phyloP scores from a whole-genome alignment of 64 coral and sea anemone genomes.

The Pocillopora verrucosa region DNA sequence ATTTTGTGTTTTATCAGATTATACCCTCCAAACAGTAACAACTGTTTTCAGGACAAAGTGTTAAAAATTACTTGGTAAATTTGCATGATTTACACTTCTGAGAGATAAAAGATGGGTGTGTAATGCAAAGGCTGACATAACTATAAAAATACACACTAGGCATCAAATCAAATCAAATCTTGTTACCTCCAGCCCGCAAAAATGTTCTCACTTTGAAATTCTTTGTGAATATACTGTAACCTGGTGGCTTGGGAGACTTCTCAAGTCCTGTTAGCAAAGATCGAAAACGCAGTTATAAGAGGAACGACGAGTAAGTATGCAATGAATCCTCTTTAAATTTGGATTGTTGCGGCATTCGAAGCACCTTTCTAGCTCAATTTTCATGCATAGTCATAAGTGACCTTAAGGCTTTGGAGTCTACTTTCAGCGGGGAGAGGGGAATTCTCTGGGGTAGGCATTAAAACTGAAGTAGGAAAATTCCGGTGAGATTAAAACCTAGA shows the following conservation, averaged over 20 bases:
- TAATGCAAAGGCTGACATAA: not conserved
- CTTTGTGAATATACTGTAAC: conserved; percentile 37
- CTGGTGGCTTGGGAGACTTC: conserved; percentile 45
- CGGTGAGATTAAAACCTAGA: no score
- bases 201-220: conserved; percentile 47
- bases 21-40: no score
- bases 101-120: not conserved
- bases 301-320: no score
- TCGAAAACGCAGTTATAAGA: no score
- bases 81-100: not conserved
- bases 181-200: conserved; percentile 50
- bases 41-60: no score
- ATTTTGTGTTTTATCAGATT: no score
- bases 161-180: not conserved
- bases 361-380: no score
- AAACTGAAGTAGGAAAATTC: no score
- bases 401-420: not conserved
- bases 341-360: no score
- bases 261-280: not conserved
- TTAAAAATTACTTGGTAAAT: not conserved
- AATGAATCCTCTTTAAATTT: no score
- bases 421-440: no score
- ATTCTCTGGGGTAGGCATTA: no score
- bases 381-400: not conserved
- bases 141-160: not conserved